These are phyloP conservation scores for Microctenopoma lineatum DNA, from an alignment of 2,797 vertebrate genomes.

Conservation along the genomic window DNA sequence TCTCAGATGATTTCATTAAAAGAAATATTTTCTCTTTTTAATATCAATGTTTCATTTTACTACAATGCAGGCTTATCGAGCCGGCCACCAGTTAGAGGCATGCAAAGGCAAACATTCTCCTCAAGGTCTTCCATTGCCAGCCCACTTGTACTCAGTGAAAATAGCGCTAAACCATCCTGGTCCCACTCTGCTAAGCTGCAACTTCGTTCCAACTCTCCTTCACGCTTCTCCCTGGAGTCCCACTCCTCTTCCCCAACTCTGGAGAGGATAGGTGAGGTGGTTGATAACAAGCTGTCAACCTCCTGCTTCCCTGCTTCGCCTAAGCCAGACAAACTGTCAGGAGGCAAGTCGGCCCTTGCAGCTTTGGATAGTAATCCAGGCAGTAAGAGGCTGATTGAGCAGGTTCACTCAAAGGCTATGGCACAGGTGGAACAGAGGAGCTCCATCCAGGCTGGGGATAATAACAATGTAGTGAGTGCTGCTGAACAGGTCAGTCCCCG, in stretches of 20 bases:
- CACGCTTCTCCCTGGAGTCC: conserved; percentile 94
- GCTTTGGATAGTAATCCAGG: conserved; percentile 79
- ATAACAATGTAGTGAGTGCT: conserved; percentile 88
- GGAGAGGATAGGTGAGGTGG: conserved; percentile 93
- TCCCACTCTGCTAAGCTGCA: conserved; percentile 94
- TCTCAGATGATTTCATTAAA: neutral
- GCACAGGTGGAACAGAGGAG: conserved; percentile 80
- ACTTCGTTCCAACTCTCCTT: conserved; percentile 93
- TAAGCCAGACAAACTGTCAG: conserved; percentile 83
- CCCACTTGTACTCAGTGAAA: conserved; percentile 92
- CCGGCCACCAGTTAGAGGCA: conserved; percentile 91
- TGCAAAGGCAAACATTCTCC: conserved; percentile 94
- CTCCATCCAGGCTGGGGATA: conserved; percentile 85
- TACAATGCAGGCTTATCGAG: conserved; percentile 87
- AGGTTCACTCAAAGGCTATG: conserved; percentile 79
- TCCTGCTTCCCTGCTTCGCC: conserved; percentile 87
- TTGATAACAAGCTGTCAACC: conserved; percentile 87
- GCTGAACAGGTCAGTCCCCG: conserved; percentile 85
- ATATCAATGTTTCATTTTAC: conserved; percentile 15
- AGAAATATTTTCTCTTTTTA: neutral
- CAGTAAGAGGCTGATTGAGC: conserved; percentile 81
- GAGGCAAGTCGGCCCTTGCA: conserved; percentile 83
- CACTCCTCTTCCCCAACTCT: conserved; percentile 91
- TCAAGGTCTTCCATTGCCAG: conserved; percentile 95
- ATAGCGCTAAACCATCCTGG: conserved; percentile 92